A percentile compares a stretch with the other conserved stretches of the same genome.
Evolutionary conservation across 2,113 vertebrate genomes (phyloP).

Genomic region (Phaethornis superciliosus): DNA sequence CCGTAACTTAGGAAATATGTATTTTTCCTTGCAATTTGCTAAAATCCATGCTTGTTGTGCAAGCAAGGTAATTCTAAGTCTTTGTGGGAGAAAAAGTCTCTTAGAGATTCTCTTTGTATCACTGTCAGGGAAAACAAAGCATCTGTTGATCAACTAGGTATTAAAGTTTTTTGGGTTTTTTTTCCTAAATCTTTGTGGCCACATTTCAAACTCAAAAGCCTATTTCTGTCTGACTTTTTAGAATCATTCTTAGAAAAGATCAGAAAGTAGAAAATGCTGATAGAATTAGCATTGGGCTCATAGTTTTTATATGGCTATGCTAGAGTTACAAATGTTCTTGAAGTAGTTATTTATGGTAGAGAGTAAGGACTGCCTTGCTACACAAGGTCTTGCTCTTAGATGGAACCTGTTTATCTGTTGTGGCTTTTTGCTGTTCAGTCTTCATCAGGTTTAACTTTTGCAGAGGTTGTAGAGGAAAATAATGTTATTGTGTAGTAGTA

Average conservation of each 20-base stretch:
- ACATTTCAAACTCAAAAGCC: background rate
- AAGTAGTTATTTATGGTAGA: background rate
- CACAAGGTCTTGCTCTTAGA: background rate
- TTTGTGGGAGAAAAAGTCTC: background rate
- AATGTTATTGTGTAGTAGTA: background rate
- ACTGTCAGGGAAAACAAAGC: background rate
- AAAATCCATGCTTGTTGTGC: background rate
- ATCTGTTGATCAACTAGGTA: background rate
- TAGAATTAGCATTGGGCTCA: background rate
- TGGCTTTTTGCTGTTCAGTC: background rate
- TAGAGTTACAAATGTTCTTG: background rate
- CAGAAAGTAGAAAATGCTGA: background rate
- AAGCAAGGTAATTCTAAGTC: background rate
- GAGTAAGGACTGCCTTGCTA: background rate
- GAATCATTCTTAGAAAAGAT: background rate
- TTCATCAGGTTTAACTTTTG: background rate
- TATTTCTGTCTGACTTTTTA: background rate
- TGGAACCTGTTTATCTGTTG: background rate
- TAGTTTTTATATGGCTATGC: background rate
- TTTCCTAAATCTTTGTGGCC: background rate
- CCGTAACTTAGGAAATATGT: background rate
- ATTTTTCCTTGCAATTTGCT: background rate
- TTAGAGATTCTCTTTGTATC: background rate
- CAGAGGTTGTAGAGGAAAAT: background rate
- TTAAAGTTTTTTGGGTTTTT: background rate